Conservation (phyloP, 2,113 vertebrate genomes). For the Anguilla japonica region DNA sequence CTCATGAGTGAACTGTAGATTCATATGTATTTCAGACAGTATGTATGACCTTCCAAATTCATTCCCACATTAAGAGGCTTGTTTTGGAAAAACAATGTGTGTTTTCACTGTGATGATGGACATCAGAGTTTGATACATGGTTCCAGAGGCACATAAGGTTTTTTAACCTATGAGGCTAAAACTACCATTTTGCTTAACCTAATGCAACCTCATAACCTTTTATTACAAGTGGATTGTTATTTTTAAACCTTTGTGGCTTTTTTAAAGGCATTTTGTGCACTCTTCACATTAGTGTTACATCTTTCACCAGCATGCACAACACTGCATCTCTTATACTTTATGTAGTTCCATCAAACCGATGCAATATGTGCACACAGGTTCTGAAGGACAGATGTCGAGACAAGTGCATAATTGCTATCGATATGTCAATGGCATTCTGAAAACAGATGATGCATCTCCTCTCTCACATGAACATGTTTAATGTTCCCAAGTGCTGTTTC, state of each 20-base stretch:
- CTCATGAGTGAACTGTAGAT: neutral
- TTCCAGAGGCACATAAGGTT: too few species aligned
- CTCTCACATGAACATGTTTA: constrained; percentile 10
- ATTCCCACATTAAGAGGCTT: too few species aligned
- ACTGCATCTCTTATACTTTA: neutral
- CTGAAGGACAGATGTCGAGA: neutral
- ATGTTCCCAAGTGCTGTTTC: neutral
- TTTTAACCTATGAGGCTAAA: too few species aligned
- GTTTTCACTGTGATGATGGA: too few species aligned
- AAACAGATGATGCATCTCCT: neutral
- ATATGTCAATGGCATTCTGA: neutral
- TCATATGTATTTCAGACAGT: neutral
- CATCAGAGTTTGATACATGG: too few species aligned
- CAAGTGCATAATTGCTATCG: neutral
- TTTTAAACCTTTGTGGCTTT: too few species aligned
- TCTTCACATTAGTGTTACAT: neutral
- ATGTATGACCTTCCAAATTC: too few species aligned
- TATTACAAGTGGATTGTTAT: too few species aligned
- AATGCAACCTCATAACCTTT: too few species aligned
- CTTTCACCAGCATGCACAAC: neutral
- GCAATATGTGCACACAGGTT: neutral
- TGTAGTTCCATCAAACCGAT: neutral
- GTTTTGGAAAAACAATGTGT: too few species aligned
- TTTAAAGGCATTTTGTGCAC: neutral
- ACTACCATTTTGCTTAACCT: too few species aligned